These are phyloP conservation scores for Chironex yamaguchii DNA, from an alignment of 30 jellyfish, hydroid and myxozoan genomes.

Conservation along the genomic window DNA sequence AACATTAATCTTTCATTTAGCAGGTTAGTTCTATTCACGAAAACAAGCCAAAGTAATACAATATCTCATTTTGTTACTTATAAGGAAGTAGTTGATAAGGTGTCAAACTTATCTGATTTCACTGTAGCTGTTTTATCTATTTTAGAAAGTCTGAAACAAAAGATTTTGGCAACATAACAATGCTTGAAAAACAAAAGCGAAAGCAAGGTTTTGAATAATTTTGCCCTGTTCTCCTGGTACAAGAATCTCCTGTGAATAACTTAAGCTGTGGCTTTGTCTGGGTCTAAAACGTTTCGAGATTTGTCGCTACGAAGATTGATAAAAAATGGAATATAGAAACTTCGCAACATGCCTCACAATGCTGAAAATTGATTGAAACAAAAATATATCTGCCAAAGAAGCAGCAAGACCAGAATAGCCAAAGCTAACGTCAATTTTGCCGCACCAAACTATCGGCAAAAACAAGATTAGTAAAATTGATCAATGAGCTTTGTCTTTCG, in stretches of 20 bases:
- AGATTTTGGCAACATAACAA: constrained; percentile 8
- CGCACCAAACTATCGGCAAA: constrained; percentile 10
- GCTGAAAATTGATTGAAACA: constrained; percentile 61
- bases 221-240: constrained; percentile 25
- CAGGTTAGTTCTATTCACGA: constrained; percentile 37
- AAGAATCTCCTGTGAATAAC: constrained; percentile 27
- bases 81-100: constrained; percentile 13
- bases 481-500: constrained; percentile 49
- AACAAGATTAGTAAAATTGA: constrained; percentile 37
- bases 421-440: constrained; percentile 5
- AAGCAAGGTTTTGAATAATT: constrained; percentile 12
- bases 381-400: constrained; percentile 34
- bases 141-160: constrained; percentile 42
- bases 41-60: constrained; percentile 28
- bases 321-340: background rate
- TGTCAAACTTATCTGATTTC: constrained; percentile 32
- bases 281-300: too few species aligned
- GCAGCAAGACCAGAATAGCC: constrained; percentile 44
- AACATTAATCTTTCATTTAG: constrained; percentile 35
- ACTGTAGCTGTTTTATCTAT: constrained; percentile 49
- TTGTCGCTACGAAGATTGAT: constrained; percentile 1
- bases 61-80: background rate
- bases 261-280: too few species aligned
- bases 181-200: constrained; percentile 21
- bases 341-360: constrained; percentile 45